phyloP scores from a whole-genome alignment of 2,113 vertebrate genomes.

The Rhinoptilus africanus region DNA sequence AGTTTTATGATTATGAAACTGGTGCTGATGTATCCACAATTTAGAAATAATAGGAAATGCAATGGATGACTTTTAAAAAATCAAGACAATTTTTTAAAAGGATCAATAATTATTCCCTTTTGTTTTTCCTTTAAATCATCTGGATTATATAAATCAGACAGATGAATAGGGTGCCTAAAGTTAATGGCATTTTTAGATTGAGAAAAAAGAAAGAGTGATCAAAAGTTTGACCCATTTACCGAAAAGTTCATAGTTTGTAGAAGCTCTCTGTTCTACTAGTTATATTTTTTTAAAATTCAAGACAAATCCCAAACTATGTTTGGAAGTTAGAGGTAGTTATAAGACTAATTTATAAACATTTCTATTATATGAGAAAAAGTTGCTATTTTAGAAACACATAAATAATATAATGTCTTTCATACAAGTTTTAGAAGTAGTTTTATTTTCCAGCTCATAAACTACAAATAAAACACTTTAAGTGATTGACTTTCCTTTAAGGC shows the following conservation, averaged over 20 bases:
- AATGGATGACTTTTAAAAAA: neutral
- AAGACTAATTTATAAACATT: neutral
- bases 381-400: constrained; percentile 10
- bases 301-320: neutral
- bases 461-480: constrained; percentile 17
- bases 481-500: constrained; percentile 12
- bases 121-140: constrained; percentile 16
- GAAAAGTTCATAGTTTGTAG: neutral
- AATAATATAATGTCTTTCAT: neutral
- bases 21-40: neutral
- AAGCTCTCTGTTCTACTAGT: neutral
- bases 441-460: constrained; percentile 14
- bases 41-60: constrained; percentile 2
- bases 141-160: constrained; percentile 2
- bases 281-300: neutral
- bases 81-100: neutral
- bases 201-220: neutral
- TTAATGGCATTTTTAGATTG: constrained; percentile 4
- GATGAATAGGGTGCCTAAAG: neutral
- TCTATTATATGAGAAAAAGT: neutral
- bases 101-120: constrained; percentile 19
- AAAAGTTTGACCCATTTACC: constrained; percentile 2
- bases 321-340: neutral
- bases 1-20: constrained; percentile 2
- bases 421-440: neutral